Percentiles rank a stretch among this genome's conserved stretches.
These are phyloP conservation scores for Paracanthobrama guichenoti DNA, from an alignment of 2,113 vertebrate species.

Conservation along the genomic window DNA sequence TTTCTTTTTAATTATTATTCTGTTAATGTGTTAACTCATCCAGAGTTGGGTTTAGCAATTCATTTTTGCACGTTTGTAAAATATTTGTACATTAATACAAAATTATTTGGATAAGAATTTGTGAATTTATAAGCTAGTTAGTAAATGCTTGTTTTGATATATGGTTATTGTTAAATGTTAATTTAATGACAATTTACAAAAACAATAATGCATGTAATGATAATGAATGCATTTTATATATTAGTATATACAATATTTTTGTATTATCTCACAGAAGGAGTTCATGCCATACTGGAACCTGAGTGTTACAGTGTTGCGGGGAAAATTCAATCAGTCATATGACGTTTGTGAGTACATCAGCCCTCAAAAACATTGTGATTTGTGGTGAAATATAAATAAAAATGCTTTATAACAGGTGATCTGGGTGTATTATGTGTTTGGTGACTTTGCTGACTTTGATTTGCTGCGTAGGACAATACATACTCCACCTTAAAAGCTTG, in stretches of 20 bases:
- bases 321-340: slow-evolving; percentile 37
- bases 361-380: background rate
- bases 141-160: no score
- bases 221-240: background rate
- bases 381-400: background rate
- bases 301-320: slow-evolving; percentile 60
- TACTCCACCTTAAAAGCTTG: background rate
- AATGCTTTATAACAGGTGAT: background rate
- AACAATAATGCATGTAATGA: background rate
- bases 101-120: background rate
- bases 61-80: no score
- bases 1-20: no score
- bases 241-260: no score
- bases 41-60: no score
- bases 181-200: background rate
- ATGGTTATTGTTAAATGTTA: no score
- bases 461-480: background rate
- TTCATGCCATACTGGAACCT: slow-evolving; percentile 56
- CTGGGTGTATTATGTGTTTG: background rate
- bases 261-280: slow-evolving; percentile 60
- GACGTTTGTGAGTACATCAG: slow-evolving; percentile 57
- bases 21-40: no score
- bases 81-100: no score
- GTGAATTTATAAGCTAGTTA: no score
- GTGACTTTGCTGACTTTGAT: background rate